Evolutionary conservation across 2,113 vertebrate species (phyloP).

Genomic region (Scomber scombrus): DNA sequence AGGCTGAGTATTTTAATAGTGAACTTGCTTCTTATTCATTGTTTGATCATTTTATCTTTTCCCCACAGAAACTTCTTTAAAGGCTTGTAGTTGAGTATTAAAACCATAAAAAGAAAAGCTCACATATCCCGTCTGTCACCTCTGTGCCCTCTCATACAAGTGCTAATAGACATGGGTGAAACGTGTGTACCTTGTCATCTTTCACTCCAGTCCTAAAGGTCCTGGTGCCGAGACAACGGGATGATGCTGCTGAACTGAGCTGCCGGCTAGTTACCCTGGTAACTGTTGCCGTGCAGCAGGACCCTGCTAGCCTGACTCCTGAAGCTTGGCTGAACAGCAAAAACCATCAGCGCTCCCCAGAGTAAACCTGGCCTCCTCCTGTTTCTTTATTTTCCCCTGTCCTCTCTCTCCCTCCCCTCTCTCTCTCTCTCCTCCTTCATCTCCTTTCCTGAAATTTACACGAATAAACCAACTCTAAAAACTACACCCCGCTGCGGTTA

Average conservation of each 20-base stretch:
- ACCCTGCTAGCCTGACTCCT: conserved; percentile 77
- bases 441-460: conserved; percentile 28
- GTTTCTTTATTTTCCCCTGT: conserved; percentile 25
- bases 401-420: conserved; percentile 53
- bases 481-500: conserved; percentile 42
- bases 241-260: conserved; percentile 83
- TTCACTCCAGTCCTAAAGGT: conserved; percentile 91
- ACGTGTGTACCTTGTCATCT: conserved; percentile 80
- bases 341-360: conserved; percentile 69
- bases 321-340: conserved; percentile 83
- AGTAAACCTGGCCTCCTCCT: conserved; percentile 78
- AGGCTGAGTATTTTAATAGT: background rate
- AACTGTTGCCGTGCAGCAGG: conserved; percentile 86
- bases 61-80: background rate
- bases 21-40: background rate
- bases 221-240: conserved; percentile 83
- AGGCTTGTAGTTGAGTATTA: background rate
- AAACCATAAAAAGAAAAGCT: background rate
- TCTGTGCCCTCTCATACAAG: conserved; percentile 17
- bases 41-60: background rate
- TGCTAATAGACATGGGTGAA: conserved; percentile 52
- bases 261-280: conserved; percentile 89
- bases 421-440: conserved; percentile 46
- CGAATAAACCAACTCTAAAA: conserved; percentile 48
- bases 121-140: background rate